A percentile compares a stretch with the other conserved stretches of the same genome.
Evolutionary conservation across 2,113 vertebrate genomes (phyloP).

Genomic region (Orientallactaga bullata): DNA sequence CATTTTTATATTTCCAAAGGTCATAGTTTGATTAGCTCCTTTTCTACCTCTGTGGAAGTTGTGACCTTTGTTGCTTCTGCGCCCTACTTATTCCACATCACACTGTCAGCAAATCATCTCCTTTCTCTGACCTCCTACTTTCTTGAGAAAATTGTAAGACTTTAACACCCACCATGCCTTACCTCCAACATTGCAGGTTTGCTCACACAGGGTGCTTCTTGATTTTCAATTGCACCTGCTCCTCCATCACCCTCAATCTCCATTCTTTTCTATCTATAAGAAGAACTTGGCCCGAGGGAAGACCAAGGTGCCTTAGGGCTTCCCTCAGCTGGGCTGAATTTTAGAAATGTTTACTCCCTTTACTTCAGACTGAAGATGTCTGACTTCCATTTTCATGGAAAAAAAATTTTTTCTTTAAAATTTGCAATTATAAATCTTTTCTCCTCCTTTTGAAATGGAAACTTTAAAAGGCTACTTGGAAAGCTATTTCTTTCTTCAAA

Average conservation of each 20-base stretch:
- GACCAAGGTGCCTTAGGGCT: background rate
- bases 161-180: accelerated
- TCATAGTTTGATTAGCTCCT: background rate
- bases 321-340: background rate
- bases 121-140: constrained; percentile 17
- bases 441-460: background rate
- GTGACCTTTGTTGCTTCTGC: background rate
- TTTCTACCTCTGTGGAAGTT: background rate
- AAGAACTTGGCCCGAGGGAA: background rate
- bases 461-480: background rate
- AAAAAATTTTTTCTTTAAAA: background rate
- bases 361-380: background rate
- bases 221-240: background rate
- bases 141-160: constrained; percentile 16
- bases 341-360: background rate
- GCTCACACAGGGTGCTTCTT: background rate
- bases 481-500: background rate
- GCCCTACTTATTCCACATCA: background rate
- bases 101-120: background rate
- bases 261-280: background rate
- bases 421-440: background rate
- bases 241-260: background rate
- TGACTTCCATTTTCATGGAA: background rate
- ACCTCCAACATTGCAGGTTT: background rate
- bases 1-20: background rate